Evolutionary conservation across 2,888 invertebrate genomes (phyloP).

Genomic region (Lordiphosa fenestrarum): DNA sequence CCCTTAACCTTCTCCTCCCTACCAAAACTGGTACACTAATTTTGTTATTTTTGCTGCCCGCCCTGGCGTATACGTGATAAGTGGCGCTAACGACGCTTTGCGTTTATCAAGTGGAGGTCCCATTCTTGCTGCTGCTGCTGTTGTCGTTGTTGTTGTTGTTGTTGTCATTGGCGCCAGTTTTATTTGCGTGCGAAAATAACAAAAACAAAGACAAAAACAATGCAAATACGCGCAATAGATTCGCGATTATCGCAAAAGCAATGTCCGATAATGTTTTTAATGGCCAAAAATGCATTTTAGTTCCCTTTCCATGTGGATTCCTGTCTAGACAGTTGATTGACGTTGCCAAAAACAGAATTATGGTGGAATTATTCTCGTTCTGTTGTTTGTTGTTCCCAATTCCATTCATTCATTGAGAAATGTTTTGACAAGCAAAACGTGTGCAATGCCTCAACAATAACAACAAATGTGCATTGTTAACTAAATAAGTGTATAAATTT

Average conservation of each 20-base stretch:
- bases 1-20: not conserved
- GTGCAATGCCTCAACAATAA: slow-evolving; percentile 24
- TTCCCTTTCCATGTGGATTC: slow-evolving; percentile 6
- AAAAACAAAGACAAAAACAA: slow-evolving; percentile 22
- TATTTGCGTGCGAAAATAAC: slow-evolving; percentile 69
- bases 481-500: slow-evolving; percentile 2
- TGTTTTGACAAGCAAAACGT: slow-evolving; percentile 34
- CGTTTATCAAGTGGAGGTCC: slow-evolving; percentile 65
- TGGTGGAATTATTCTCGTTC: not conserved
- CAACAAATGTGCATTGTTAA: slow-evolving; percentile 2
- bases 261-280: slow-evolving; percentile 12
- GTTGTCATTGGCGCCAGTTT: slow-evolving; percentile 69
- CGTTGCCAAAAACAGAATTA: slow-evolving; percentile 1
- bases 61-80: slow-evolving; percentile 75
- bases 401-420: slow-evolving; percentile 47
- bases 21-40: too few relatives aligned
- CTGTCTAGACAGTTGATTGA: too few relatives aligned
- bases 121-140: slow-evolving; percentile 10
- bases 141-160: slow-evolving; percentile 34
- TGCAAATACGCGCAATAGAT: slow-evolving; percentile 3
- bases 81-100: slow-evolving; percentile 73
- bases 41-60: slow-evolving; percentile 21
- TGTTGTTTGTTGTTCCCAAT: slow-evolving; percentile 22
- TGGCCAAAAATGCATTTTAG: slow-evolving; percentile 16
- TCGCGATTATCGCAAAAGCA: slow-evolving; percentile 5